Evolutionary conservation across 1,140 invertebrate species (phyloP).

Genomic region (Anoplophora glabripennis): DNA sequence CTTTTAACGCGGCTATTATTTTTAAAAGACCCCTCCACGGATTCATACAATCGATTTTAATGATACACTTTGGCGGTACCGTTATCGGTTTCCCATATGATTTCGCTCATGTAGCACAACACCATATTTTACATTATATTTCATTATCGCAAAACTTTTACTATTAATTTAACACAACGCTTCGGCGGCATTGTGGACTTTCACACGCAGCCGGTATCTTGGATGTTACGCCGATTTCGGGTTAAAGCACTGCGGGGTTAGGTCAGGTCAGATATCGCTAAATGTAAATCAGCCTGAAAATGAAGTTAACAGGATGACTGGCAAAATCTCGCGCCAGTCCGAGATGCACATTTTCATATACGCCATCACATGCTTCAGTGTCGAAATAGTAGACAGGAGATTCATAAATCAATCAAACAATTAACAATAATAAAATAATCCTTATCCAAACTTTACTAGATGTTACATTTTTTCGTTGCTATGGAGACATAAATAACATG

Average conservation of each 20-base stretch:
- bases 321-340: neutral
- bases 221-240: constrained; percentile 2
- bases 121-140: too few species aligned
- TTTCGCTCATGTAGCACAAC: too few species aligned
- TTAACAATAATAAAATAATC: neutral
- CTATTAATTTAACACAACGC: neutral
- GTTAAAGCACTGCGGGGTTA: constrained; percentile 10
- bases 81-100: too few species aligned
- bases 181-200: neutral
- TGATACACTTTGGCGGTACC: too few species aligned
- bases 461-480: neutral
- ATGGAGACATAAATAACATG: neutral
- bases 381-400: neutral
- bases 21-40: too few species aligned
- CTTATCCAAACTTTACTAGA: neutral
- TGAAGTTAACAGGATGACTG: neutral
- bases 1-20: too few species aligned
- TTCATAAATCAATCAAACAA: neutral
- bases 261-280: constrained; percentile 8
- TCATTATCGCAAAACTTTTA: neutral
- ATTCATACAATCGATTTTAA: too few species aligned
- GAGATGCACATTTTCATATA: neutral
- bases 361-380: neutral
- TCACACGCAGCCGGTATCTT: neutral
- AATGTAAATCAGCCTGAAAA: constrained; percentile 3